Percentiles rank a stretch among this genome's conserved stretches.
These are phyloP conservation scores for Aviceda subcristata DNA, from an alignment of 2,113 vertebrate genomes.

Conservation along the genomic window DNA sequence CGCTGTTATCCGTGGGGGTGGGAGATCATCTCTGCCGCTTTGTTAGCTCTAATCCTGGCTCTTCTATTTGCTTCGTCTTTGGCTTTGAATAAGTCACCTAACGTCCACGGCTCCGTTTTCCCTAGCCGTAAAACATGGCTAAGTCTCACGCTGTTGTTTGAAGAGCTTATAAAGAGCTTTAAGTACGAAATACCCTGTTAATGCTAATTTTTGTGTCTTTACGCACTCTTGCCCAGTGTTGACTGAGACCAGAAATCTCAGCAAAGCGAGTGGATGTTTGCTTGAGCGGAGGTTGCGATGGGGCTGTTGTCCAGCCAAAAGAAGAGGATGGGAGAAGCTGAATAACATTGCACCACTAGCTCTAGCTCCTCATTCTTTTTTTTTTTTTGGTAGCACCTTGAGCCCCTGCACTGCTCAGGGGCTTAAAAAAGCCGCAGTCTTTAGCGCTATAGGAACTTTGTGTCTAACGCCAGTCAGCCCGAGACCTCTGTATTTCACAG, in stretches of 20 bases:
- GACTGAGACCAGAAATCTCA: background rate
- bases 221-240: background rate
- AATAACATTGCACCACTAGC: background rate
- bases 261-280: background rate
- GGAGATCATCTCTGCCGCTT: background rate
- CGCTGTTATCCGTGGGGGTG: background rate
- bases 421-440: background rate
- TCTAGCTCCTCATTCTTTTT: background rate
- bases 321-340: background rate
- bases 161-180: background rate
- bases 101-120: background rate
- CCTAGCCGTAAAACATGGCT: fast-evolving
- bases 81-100: background rate
- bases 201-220: background rate
- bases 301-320: background rate
- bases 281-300: background rate
- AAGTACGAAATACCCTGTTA: fast-evolving
- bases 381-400: background rate
- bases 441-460: background rate
- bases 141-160: background rate
- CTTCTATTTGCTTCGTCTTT: background rate
- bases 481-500: background rate
- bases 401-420: background rate
- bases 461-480: background rate
- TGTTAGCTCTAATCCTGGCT: background rate